Base-by-base conservation (phyloP, 2,113 vertebrate species). In the Oostethus manadensis region DNA sequence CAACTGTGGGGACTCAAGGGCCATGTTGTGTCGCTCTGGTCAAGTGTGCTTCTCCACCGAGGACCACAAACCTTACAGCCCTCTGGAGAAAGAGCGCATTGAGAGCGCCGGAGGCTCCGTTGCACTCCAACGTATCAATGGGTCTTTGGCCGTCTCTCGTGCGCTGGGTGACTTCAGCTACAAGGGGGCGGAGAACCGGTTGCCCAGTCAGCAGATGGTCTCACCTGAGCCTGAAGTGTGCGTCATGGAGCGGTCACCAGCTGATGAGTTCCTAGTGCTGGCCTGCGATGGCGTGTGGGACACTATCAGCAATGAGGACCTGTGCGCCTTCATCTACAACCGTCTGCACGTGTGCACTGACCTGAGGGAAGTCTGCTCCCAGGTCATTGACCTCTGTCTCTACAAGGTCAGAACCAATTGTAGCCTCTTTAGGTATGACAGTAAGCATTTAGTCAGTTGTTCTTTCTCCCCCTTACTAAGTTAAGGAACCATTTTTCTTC, bases 271-370 rank as follows among this genome's bases (percentile, higher is more conserved):
- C 80, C 61, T 93, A 73, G 81, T 93, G 62, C 81, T 92, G 60
- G 93, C 92, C 54, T 93, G 92, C 4, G 91, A 93, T 1, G 91
- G 92, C 0, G 88, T 93, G 58, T 93, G 91, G 92, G 93, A 93
- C 76, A 78, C 79, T 23, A 87, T 92, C 65, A 88, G 85, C 66
- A 90, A 87, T 8, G 83, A 90, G 58, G 90, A 89, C 35, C 85
- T 93, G 58, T 90, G 81, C 10, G 84, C 80, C 17, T 90, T 93
- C 51, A 84, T 91, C 58, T 86, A 84, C 35, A 93, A 88, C 50
- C 86, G 91, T 43, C 87, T 93, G 59, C 56, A 66, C 11, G 82
- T 93, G 59, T 91, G 87, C 73, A 81, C 86, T 5, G 87, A 91
- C 62, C 89, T 92, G 16, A 86, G 87, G 58, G 90, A 92, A 0